Conservation (phyloP, 2,888 invertebrate genomes). For the Campoplex capitator region DNA sequence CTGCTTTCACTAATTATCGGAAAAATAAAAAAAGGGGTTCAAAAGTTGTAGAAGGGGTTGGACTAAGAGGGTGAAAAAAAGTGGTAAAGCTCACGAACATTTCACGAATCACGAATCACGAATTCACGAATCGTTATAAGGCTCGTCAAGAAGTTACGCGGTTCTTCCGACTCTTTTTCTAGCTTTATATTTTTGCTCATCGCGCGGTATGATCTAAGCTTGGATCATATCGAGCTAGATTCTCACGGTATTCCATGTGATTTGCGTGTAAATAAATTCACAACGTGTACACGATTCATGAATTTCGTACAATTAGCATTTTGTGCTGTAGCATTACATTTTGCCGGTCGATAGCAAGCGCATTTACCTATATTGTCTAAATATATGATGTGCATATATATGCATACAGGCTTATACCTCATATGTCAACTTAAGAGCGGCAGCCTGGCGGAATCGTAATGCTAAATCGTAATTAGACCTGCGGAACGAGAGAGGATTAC, state of each 20-base stretch:
- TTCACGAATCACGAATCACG: no score
- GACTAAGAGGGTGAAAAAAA: neutral
- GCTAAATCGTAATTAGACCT: conserved; percentile 66
- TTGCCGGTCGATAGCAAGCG: conserved; percentile 17
- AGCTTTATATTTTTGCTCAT: neutral
- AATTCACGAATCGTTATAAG: conserved; percentile 58
- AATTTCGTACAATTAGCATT: conserved; percentile 59
- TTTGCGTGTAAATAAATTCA: conserved; percentile 25
- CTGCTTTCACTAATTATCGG: conserved; percentile 57
- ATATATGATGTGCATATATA: neutral
- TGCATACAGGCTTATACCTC: conserved; percentile 34
- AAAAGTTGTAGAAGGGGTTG: neutral
- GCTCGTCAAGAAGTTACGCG: neutral
- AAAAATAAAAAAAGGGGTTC: conserved; percentile 17
- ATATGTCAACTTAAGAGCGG: conserved; percentile 63
- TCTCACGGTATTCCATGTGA: neutral
- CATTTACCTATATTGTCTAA: conserved; percentile 24
- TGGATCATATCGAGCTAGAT: conserved; percentile 3
- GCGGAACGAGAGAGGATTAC: conserved; percentile 40
- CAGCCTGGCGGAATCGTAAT: conserved; percentile 56
- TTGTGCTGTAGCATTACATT: conserved; percentile 35
- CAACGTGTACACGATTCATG: conserved; percentile 48
- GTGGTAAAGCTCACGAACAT: conserved; percentile 19
- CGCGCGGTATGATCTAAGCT: neutral
- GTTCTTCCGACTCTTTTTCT: neutral